Evolutionary conservation across 2,888 invertebrate species (phyloP), one percentile per base, ranked within the genome.

Genomic region (Andrena bicolor): DNA sequence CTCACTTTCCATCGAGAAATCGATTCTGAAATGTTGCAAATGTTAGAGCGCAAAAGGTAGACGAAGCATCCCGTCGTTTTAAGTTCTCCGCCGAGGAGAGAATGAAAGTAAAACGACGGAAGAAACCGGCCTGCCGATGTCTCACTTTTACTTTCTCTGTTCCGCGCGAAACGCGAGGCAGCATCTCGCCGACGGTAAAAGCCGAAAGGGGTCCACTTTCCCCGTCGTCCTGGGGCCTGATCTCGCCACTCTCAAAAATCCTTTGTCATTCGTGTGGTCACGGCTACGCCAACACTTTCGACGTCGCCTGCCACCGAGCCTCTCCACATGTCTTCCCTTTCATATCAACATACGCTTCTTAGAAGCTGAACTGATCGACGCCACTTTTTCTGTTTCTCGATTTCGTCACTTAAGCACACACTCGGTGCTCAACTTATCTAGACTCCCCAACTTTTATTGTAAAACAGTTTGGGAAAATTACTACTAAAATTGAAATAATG

Each of bases 61-160:
- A 10, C 2, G 20, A 20, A 0, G 30, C 41, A 16, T 28, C 26
- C 2, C 2, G 20, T 51, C 63, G 35, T 69, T 41, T 41, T 41
- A 41, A 41, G 41, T 41, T 16, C 41, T 41, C 16, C 41, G 41
- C 4, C 16, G 16, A 13, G 41, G 83, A 83, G 80, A 83, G 83
- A 85, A 87, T 66, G 89, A 90, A 90, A 90, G 86, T 84, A 87
- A 16, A 88, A 69, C 69, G 71, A 78, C 71, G 84, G 82, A 90
- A 88, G 86, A 88, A 89, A 86, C 85, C 83, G 51, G 83, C 85
- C 35, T 74, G 78, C 76, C 84, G 86, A 85, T 88, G 86, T 85
- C 71, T 87, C 84, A 86, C 91, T 90, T 90, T 92, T 90, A 92
- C 92, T 92, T 92, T 92, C 91, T 90, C 90, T 89, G 89, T 87